Percentiles rank a stretch among this genome's conserved stretches.
These are phyloP conservation scores for Fundulus diaphanus DNA, from an alignment of 2,797 vertebrate species.

Conservation along the genomic window DNA sequence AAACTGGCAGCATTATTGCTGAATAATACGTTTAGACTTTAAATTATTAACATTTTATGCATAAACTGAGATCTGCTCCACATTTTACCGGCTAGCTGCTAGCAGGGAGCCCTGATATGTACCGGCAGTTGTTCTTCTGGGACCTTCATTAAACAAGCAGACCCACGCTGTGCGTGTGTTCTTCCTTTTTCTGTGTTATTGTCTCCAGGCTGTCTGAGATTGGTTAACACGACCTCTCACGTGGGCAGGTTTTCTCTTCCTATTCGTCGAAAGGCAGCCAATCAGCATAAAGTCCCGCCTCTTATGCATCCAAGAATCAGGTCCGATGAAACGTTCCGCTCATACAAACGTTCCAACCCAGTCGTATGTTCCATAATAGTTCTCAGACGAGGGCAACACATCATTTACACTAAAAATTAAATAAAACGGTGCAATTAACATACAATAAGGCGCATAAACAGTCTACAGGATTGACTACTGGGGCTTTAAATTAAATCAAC, in stretches of 20 bases:
- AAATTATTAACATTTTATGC: not conserved
- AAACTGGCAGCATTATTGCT: slow-evolving; percentile 35
- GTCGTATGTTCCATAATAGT: not conserved
- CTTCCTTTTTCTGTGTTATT: not conserved
- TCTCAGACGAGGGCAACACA: not conserved
- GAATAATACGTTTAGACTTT: not conserved
- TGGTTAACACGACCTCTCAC: slow-evolving; percentile 42
- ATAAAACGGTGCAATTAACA: too few relatives aligned
- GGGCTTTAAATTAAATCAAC: too few relatives aligned
- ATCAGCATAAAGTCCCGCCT: slow-evolving; percentile 41
- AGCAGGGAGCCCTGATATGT: not conserved
- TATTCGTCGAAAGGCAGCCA: slow-evolving; percentile 54
- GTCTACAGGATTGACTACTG: too few relatives aligned
- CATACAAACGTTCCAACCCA: not conserved
- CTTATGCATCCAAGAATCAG: slow-evolving; percentile 40
- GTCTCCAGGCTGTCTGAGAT: slow-evolving; percentile 38
- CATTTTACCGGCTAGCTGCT: not conserved
- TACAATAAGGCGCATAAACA: too few relatives aligned
- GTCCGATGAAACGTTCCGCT: slow-evolving; percentile 48
- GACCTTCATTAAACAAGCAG: not conserved
- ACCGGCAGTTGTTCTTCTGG: fast-evolving
- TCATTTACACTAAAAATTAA: too few relatives aligned
- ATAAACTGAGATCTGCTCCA: not conserved
- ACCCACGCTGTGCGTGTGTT: not conserved
- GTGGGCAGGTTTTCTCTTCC: fast-evolving